Percentiles rank a stretch among this genome's conserved stretches.
These are phyloP conservation scores for Melipona quadrifasciata DNA, from an alignment of 1,140 invertebrate species.

Conservation along the genomic window DNA sequence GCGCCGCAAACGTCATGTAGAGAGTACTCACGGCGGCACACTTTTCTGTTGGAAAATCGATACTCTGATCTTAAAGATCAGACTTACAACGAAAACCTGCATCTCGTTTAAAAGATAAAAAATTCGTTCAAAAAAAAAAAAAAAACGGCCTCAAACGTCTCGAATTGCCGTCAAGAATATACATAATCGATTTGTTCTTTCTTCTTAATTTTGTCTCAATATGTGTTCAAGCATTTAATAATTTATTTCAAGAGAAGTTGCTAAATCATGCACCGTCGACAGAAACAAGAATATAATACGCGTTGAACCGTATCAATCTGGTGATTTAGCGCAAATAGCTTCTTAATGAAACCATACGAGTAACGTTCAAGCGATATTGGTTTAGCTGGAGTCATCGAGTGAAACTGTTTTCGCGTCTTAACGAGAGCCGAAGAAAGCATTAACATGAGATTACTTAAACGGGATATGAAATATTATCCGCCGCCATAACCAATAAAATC, in stretches of 20 bases:
- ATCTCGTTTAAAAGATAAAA: not conserved
- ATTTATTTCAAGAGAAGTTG: not conserved
- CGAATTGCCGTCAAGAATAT: too few relatives aligned
- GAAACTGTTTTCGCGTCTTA: slow-evolving; percentile 38
- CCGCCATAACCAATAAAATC: not conserved
- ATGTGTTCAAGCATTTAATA: too few relatives aligned
- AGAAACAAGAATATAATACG: slow-evolving; percentile 1
- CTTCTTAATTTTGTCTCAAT: not conserved
- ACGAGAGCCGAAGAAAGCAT: slow-evolving; percentile 42
- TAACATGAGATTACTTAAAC: slow-evolving; percentile 45
- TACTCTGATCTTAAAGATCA: slow-evolving; percentile 48
- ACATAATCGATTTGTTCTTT: not conserved
- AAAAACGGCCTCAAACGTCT: too few relatives aligned
- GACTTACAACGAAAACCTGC: not conserved
- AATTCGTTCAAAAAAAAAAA: too few relatives aligned
- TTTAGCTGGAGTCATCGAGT: slow-evolving; percentile 16
- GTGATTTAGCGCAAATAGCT: not conserved
- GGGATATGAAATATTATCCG: slow-evolving; percentile 34
- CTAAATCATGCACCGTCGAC: not conserved
- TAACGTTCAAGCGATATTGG: slow-evolving; percentile 27
- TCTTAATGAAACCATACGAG: slow-evolving; percentile 32
- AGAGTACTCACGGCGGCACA: slow-evolving; percentile 63
- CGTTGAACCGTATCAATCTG: slow-evolving; percentile 13
- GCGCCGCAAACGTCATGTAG: slow-evolving; percentile 60
- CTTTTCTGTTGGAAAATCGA: slow-evolving; percentile 62